Percentiles rank a stretch among this genome's conserved stretches.
phyloP scores from a whole-genome alignment of 2,888 invertebrate species.

The Diabrotica balteata region DNA sequence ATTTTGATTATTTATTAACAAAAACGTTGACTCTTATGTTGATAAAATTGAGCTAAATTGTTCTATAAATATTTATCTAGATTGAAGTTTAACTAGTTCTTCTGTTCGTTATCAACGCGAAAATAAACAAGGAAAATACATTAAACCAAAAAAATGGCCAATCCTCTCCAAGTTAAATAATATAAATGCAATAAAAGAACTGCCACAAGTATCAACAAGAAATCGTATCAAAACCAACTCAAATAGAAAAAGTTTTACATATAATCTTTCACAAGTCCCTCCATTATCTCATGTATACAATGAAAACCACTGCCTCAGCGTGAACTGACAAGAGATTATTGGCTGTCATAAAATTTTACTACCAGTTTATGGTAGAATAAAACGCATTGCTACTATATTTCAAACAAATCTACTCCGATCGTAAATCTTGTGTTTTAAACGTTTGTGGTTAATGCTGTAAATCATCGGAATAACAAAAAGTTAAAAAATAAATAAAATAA shows the following conservation, averaged over 20 bases:
- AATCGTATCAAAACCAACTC: constrained; percentile 8
- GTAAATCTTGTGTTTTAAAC: constrained; percentile 35
- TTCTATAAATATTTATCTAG: no score
- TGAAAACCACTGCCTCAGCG: constrained; percentile 34
- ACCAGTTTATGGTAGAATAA: constrained; percentile 45
- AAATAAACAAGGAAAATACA: not conserved
- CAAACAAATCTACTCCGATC: constrained; percentile 38
- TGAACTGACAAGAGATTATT: constrained; percentile 43
- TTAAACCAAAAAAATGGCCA: not conserved
- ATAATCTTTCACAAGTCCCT: constrained; percentile 21
- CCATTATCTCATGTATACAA: constrained; percentile 27
- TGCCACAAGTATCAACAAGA: constrained; percentile 5
- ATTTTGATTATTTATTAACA: no score
- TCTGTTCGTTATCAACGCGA: not conserved
- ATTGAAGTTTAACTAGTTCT: no score
- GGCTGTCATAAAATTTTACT: constrained; percentile 46
- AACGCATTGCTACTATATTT: constrained; percentile 46
- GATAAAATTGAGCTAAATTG: no score
- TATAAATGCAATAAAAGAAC: constrained; percentile 2
- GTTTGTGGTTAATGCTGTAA: constrained; percentile 21
- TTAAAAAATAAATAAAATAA: constrained; percentile 19
- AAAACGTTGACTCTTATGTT: no score
- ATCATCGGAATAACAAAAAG: constrained; percentile 25
- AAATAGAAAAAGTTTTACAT: constrained; percentile 21
- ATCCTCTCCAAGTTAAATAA: not conserved